phyloP scores from a whole-genome alignment of 2,113 vertebrate species.

The Phalacrocorax brasilianus region DNA sequence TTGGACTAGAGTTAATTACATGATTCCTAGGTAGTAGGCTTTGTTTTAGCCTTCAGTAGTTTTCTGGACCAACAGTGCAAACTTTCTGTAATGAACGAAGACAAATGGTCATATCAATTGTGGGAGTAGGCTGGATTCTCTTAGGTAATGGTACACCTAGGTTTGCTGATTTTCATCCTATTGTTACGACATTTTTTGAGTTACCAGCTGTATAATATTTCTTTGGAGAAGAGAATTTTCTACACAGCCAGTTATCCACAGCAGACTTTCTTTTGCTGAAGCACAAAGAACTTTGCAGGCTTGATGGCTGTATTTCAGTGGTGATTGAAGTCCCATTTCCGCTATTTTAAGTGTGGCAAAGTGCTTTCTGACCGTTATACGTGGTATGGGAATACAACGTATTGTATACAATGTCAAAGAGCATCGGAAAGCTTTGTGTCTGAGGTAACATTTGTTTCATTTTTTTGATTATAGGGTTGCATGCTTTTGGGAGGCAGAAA shows the following conservation, averaged over 20 bases:
- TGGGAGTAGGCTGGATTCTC: neutral
- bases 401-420: neutral
- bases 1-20: neutral
- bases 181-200: neutral
- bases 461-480: conserved; percentile 82
- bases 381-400: neutral
- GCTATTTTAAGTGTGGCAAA: neutral
- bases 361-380: neutral
- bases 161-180: neutral
- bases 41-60: neutral
- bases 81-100: neutral
- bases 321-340: neutral
- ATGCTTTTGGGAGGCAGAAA: conserved; percentile 98
- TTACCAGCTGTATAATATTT: neutral
- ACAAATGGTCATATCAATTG: neutral
- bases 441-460: neutral
- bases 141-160: neutral
- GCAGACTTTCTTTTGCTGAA: neutral
- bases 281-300: neutral
- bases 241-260: neutral
- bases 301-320: neutral
- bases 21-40: neutral
- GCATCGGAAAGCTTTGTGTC: neutral
- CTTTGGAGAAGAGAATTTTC: neutral
- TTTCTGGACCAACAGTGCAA: neutral